phyloP scores from a whole-genome alignment of 2,797 vertebrate species.

The Typhlichthys subterraneus region DNA sequence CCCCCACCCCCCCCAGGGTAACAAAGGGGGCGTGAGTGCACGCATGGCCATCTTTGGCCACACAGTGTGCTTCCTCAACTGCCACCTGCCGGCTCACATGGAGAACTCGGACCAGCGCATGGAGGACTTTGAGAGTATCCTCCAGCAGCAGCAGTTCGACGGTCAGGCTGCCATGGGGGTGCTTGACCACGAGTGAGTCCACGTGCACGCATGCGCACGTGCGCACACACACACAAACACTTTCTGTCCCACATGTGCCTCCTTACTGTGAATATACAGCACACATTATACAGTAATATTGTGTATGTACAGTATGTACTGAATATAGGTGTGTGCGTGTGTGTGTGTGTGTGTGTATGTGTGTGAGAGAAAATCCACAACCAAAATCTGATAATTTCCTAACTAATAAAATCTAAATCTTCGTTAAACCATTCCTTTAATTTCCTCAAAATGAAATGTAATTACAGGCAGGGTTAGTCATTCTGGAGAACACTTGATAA shows the following conservation, averaged over 20 bases:
- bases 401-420: too few relatives aligned
- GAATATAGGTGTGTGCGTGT: too few relatives aligned
- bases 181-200: constrained; percentile 91
- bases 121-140: constrained; percentile 95
- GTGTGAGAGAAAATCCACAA: too few relatives aligned
- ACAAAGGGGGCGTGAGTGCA: constrained; percentile 94
- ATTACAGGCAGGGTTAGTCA: too few relatives aligned
- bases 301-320: too few relatives aligned
- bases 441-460: too few relatives aligned
- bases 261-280: too few relatives aligned
- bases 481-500: too few relatives aligned
- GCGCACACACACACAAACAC: background rate
- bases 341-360: too few relatives aligned
- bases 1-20: constrained; percentile 79
- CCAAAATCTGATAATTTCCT: too few relatives aligned
- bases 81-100: constrained; percentile 97
- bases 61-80: constrained; percentile 96
- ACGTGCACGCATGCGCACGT: background rate
- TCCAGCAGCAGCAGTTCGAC: constrained; percentile 96
- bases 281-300: too few relatives aligned
- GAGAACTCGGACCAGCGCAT: constrained; percentile 96
- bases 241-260: background rate
- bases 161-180: constrained; percentile 85
- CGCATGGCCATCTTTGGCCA: constrained; percentile 91
- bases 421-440: too few relatives aligned